Evolutionary conservation across 2,113 vertebrate species (phyloP), one percentile per base, ranked within the genome.

Genomic region (Phainopepla nitens): DNA sequence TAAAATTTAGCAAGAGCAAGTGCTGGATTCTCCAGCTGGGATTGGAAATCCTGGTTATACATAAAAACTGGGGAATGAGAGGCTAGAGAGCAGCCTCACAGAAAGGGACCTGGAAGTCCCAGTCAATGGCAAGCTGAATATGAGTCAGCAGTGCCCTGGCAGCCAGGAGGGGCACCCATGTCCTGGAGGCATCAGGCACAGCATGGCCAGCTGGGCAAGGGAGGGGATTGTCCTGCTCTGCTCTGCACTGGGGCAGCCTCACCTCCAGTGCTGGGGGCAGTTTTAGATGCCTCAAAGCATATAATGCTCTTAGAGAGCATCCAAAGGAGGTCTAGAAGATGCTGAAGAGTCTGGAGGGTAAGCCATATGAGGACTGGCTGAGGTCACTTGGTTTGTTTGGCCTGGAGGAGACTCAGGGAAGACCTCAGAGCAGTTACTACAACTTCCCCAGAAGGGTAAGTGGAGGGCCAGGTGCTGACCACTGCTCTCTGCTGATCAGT

Each of bases 191-290:
- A 66, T 6, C 45, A 60, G 39, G 44, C 10, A 23, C 33, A 73
- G 51, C 36, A 58, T 28, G 2, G 0, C 15, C 24, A 36, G 44
- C 4, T 0, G 0, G 51, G 19, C 9, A 22, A 29, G 60, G 51
- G 28, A 73, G 19, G 28, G 19, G 8, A 65, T 14, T 73, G 33
- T 66, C 27, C 33, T 0, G 0, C 22, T 81, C 36, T 73, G 44
- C 51, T 72, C 51, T 50, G 44, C 27, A 3, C 22, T 50, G 36
- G 6, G 13, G 23, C 0, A 0, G 45, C 33, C 36, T n/a, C 39
- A 53, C 5, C n/a, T 53, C 0, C 0, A 53, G 45, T 17, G 9
- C 23, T 28, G 33, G 24, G 87, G 16, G 8, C 23, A n/a, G 19
- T 21, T 66, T 75, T 12, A 18, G 45, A 11, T 29, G n/a, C 23